A percentile compares a stretch with the other conserved stretches of the same genome.
phyloP scores from a whole-genome alignment of 2,113 vertebrate genomes.

The Cinclus cinclus region DNA sequence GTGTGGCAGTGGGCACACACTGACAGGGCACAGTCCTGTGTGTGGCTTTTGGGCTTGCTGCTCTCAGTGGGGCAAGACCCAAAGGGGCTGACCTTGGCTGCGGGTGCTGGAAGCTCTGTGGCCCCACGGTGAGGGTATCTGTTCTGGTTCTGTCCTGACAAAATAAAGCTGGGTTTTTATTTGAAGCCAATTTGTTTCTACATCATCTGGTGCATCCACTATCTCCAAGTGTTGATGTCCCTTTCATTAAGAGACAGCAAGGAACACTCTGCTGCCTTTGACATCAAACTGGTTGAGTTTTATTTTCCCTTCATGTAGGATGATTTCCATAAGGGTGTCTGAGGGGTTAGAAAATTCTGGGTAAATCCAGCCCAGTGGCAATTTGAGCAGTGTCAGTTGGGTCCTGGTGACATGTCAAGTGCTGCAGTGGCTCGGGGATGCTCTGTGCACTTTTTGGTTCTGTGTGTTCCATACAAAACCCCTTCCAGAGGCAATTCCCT shows the following conservation, averaged over 20 bases:
- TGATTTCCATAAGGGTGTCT: background rate
- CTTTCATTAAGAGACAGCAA: background rate
- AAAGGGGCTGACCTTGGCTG: rapidly evolving
- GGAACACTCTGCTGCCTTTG: background rate
- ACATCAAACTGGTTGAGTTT: background rate
- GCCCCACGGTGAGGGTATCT: background rate
- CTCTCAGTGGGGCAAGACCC: background rate
- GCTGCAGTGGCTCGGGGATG: background rate
- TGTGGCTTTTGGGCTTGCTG: background rate
- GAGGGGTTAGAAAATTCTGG: background rate
- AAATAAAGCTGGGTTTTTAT: background rate
- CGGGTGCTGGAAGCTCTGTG: background rate
- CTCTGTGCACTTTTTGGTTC: background rate
- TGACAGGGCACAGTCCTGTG: rapidly evolving
- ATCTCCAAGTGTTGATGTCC: background rate
- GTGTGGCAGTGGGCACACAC: background rate
- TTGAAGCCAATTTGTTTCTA: background rate
- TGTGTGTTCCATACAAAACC: background rate
- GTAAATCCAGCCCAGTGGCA: background rate
- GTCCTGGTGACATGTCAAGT: background rate
- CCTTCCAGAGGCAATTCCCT: background rate
- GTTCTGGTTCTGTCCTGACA: background rate
- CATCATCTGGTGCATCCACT: background rate
- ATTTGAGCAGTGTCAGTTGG: background rate
- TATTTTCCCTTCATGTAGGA: background rate